Evolutionary conservation across 2,888 invertebrate species (phyloP), one percentile per base, ranked within the genome.

Genomic region (Drosophila algonquin): DNA sequence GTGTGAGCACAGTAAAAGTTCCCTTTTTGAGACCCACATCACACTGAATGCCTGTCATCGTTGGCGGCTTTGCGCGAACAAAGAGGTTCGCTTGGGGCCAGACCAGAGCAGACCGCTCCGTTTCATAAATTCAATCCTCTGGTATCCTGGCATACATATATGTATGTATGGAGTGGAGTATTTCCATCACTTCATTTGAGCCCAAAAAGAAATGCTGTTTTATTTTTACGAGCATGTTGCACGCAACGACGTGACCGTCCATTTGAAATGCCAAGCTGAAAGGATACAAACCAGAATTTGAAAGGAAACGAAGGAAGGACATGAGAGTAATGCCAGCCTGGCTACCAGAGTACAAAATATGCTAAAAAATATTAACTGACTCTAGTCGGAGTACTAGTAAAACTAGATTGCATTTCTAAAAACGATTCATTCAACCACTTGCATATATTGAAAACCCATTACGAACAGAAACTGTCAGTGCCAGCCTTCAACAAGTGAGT

Each of bases 231-330:
- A 57, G 50, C 65, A 32, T 69, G 68, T 68, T 53, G 48, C 35
- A 55, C 44, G 53, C 55, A 68, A 61, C 69, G 56, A 82, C 81
- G 83, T 82, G 86, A 78, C 70, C 27, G 58, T 73, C 76, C 73
- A 73, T 77, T 47, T 27, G 7, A 44, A 76, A 72, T 53, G 27
- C 47, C 27, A 27, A 35, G 12, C 45, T 68, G 24, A 75, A 73
- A 51, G 56, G 45, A 32, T 35, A 32, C 55, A 71, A 56, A 10
- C 18, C 27, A 30, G 56, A 61, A 53, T 30, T 47, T 32, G 52
- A 52, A 21, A 40, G 46, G 21, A 40, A 35, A 30, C 10, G 4
- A 5, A 1, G 32, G n/a, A 4, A n/a, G 10, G 59, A 27, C 46
- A 58, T 46, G 14, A 14, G 1, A 2, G 14, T 6, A 6, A 12